A percentile compares a stretch with the other conserved stretches of the same genome.
phyloP scores from a whole-genome alignment of 2,797 vertebrate genomes.

The Meda fulgida region DNA sequence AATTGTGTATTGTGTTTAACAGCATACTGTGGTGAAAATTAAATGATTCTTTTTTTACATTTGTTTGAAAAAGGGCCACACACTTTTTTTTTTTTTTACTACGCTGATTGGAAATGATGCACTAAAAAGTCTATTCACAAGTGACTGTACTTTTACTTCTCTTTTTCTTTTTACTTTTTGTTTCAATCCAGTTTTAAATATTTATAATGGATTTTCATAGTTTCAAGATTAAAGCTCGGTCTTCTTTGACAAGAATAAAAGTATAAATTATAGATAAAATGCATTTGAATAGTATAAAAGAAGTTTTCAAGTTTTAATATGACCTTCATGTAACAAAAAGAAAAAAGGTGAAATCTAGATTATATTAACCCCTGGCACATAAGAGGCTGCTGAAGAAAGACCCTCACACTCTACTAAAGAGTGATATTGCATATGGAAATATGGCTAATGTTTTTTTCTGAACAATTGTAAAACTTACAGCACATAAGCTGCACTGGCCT shows the following conservation, averaged over 20 bases:
- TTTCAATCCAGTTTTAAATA: not conserved
- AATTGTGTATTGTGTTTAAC: constrained; percentile 6
- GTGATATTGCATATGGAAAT: not conserved
- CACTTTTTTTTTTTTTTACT: too few species aligned
- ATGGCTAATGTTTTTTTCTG: not conserved
- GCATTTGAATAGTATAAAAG: not conserved
- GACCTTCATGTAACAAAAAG: not conserved
- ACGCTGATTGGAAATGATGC: not conserved
- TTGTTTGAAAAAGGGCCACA: not conserved
- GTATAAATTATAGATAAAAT: not conserved
- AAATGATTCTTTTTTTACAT: not conserved
- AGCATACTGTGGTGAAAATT: not conserved
- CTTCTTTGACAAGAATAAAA: not conserved
- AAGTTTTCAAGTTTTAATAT: not conserved
- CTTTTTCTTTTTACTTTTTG: too few species aligned
- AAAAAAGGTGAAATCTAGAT: not conserved
- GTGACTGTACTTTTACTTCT: not conserved
- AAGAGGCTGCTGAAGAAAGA: not conserved
- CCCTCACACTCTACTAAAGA: not conserved
- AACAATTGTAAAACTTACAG: not conserved
- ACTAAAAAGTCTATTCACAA: not conserved
- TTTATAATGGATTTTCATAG: not conserved
- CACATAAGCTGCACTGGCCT: not conserved
- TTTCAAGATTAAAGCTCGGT: not conserved
- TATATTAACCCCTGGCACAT: not conserved